Evolutionary conservation across 1,140 invertebrate genomes (phyloP).

Genomic region (Gonioctena quinquepunctata): DNA sequence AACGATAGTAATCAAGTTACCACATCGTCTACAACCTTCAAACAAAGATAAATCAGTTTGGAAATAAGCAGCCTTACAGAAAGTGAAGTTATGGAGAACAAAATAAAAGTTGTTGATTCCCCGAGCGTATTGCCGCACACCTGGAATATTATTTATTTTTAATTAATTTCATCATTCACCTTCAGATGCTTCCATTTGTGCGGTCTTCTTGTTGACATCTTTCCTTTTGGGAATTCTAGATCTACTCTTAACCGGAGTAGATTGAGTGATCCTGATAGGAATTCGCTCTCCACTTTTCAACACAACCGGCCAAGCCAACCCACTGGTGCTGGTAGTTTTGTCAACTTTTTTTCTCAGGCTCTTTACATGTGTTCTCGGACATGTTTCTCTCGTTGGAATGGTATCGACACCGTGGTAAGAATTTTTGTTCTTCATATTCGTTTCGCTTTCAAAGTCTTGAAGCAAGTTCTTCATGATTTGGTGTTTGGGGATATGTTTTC

Average conservation of each 20-base stretch:
- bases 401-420: background rate
- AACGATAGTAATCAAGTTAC: too few species aligned
- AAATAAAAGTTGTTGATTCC: too few species aligned
- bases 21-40: too few species aligned
- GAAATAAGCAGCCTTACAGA: too few species aligned
- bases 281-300: background rate
- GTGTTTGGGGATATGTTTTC: constrained; percentile 32
- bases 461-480: constrained; percentile 32
- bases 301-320: constrained; percentile 7
- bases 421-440: constrained; percentile 6
- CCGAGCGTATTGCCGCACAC: too few species aligned
- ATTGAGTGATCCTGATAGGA: background rate
- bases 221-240: background rate
- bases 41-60: too few species aligned
- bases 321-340: constrained; percentile 17
- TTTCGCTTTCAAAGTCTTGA: constrained; percentile 21
- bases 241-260: background rate
- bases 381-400: constrained; percentile 9
- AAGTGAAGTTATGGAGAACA: too few species aligned
- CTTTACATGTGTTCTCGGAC: background rate
- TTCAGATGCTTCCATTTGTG: background rate
- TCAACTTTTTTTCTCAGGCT: constrained; percentile 13
- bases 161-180: background rate
- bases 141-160: too few species aligned
- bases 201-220: background rate